phyloP scores from a whole-genome alignment of 2,888 invertebrate genomes.

The Nephrotoma appendiculata region DNA sequence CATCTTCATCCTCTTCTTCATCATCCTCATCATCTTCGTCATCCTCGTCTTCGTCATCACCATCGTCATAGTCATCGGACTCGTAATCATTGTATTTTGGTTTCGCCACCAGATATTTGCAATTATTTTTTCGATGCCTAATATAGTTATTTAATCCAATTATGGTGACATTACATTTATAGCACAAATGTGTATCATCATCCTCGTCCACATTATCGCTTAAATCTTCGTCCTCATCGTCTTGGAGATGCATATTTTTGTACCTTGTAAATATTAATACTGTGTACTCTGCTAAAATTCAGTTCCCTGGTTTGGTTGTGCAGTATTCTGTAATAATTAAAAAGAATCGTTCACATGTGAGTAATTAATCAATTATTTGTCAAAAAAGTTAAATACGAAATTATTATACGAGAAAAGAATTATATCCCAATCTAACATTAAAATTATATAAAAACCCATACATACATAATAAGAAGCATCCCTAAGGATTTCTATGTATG shows the following conservation, averaged over 20 bases:
- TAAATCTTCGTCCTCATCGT: conserved; percentile 1
- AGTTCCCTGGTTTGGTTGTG: background rate
- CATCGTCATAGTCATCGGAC: conserved; percentile 31
- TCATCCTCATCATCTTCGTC: conserved; percentile 7
- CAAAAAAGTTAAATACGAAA: conserved; percentile 1
- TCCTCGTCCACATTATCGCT: conserved; percentile 41
- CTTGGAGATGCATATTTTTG: background rate
- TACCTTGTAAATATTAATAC: background rate
- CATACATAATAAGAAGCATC: conserved; percentile 1
- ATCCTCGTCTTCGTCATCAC: conserved; percentile 23
- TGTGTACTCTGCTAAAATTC: background rate
- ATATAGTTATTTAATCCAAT: conserved; percentile 77
- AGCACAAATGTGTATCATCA: conserved; percentile 75
- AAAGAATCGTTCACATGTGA: conserved; percentile 3
- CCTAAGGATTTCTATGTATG: background rate
- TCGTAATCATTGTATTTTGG: conserved; percentile 13
- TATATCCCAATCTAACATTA: background rate
- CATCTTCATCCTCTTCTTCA: conserved; percentile 12
- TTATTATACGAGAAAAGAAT: background rate
- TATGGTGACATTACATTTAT: conserved; percentile 72
- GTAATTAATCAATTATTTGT: conserved; percentile 6
- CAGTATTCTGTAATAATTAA: background rate
- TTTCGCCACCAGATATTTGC: conserved; percentile 21
- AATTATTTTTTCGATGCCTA: conserved; percentile 60
- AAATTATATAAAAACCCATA: background rate